A percentile compares a stretch with the other conserved stretches of the same genome.
These are phyloP conservation scores for Dolichopus griseipennis DNA, from an alignment of 2,888 invertebrate genomes.

Conservation along the genomic window DNA sequence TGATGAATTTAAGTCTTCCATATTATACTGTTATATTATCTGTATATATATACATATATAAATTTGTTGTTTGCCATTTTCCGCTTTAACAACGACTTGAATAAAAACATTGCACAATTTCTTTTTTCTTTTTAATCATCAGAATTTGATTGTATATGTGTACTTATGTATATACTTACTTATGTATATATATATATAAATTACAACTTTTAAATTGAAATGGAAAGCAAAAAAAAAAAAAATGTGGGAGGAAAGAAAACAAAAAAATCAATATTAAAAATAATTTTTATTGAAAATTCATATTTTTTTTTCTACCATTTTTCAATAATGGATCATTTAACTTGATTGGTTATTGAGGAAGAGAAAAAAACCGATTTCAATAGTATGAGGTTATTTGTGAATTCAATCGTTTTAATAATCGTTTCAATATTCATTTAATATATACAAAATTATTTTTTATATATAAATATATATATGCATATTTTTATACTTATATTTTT, in stretches of 20 bases:
- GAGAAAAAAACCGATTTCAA: neutral
- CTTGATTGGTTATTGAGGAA: neutral
- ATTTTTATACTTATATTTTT: neutral
- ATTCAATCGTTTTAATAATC: neutral
- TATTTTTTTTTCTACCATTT: neutral
- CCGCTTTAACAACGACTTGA: neutral
- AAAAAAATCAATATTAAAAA: neutral
- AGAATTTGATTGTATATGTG: neutral
- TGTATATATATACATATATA: too few species aligned
- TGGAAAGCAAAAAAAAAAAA: too few species aligned
- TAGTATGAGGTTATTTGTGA: neutral
- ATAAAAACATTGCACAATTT: neutral
- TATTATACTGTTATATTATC: neutral
- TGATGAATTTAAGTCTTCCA: neutral
- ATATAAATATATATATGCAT: neutral
- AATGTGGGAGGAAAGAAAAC: neutral
- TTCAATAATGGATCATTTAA: neutral
- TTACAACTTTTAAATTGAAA: neutral
- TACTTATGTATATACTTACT: too few species aligned
- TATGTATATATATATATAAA: too few species aligned
- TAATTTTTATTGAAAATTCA: neutral
- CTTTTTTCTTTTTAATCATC: neutral
- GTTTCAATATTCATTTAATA: too few species aligned
- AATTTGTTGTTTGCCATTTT: neutral
- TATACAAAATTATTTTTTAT: too few species aligned